Conservation (phyloP, 2,113 vertebrate species). For the Chinchilla lanigera region DNA sequence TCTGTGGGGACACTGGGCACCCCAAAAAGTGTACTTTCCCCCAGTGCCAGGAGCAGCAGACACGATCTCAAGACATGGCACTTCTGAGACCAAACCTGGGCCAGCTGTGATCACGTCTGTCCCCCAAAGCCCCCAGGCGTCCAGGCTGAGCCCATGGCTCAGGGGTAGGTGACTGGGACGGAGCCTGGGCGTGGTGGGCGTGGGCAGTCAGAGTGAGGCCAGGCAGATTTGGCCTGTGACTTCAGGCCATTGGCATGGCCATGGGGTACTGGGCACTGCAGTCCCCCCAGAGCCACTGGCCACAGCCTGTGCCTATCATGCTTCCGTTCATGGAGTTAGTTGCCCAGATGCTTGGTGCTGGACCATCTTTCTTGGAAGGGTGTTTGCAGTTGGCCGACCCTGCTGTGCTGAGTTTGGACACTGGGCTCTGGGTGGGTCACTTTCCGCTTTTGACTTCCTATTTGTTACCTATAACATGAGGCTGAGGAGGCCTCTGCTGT, state of each 20-base stretch:
- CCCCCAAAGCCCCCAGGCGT: neutral
- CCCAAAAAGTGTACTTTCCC: neutral
- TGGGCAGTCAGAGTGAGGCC: neutral
- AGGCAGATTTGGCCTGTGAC: neutral
- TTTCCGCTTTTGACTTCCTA: neutral
- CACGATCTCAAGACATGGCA: neutral
- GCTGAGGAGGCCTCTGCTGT: fast-evolving
- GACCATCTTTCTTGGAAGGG: fast-evolving
- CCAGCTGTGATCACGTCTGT: neutral
- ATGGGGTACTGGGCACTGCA: no score
- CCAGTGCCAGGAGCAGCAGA: neutral
- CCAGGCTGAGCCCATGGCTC: no score
- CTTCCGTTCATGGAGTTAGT: neutral
- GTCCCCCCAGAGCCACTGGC: neutral
- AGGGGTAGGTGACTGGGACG: neutral
- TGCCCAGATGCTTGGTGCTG: neutral
- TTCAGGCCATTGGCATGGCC: neutral
- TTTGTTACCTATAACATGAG: neutral
- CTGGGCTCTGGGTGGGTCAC: fast-evolving
- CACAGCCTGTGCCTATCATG: neutral
- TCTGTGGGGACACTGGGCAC: no score
- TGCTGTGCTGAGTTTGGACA: neutral
- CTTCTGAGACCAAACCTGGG: neutral
- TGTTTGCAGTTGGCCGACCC: neutral
- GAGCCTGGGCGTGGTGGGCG: neutral